Evolutionary conservation across 1,140 invertebrate genomes (phyloP), one percentile per base, ranked within the genome.

Genomic region (Meloidogyne chitwoodi): DNA sequence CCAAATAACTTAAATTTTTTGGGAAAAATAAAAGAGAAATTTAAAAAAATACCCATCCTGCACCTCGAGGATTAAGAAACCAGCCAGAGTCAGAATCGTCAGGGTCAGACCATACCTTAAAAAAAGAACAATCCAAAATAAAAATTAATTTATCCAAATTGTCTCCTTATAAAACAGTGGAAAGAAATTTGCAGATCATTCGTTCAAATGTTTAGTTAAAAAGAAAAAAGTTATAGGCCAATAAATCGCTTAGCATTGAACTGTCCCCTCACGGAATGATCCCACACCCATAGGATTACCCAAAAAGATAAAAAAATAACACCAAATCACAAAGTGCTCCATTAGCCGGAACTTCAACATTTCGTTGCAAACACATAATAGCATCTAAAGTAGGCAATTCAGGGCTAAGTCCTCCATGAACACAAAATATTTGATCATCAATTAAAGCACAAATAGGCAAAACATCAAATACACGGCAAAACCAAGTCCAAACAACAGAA

Each of bases 101-200:
- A 65, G 95, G 95, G 90, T 98, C 95, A 14, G 94, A 96, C 95
- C 95, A 97, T 44, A 97, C 92, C 27, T 73, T 10, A n/a, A 70
- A 44, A 24, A 22, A 56, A 56, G 14, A 8, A 44, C 16, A 44
- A n/a, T n/a, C n/a, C n/a, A n/a, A n/a, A n/a, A n/a, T n/a, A n/a
- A n/a, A n/a, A n/a, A n/a, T n/a, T n/a, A n/a, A n/a, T n/a, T n/a
- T n/a, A n/a, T n/a, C n/a, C n/a, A n/a, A n/a, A n/a, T n/a, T n/a
- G n/a, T n/a, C n/a, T n/a, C n/a, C n/a, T n/a, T n/a, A n/a, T n/a
- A n/a, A n/a, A n/a, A n/a, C n/a, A n/a, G n/a, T n/a, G n/a, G n/a
- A n/a, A n/a, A n/a, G n/a, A n/a, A n/a, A n/a, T n/a, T n/a, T n/a
- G n/a, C n/a, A n/a, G n/a, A n/a, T n/a, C n/a, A n/a, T n/a, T n/a